These are phyloP conservation scores for Drosophila yooni DNA, from an alignment of 2,888 invertebrate genomes.

Conservation along the genomic window DNA sequence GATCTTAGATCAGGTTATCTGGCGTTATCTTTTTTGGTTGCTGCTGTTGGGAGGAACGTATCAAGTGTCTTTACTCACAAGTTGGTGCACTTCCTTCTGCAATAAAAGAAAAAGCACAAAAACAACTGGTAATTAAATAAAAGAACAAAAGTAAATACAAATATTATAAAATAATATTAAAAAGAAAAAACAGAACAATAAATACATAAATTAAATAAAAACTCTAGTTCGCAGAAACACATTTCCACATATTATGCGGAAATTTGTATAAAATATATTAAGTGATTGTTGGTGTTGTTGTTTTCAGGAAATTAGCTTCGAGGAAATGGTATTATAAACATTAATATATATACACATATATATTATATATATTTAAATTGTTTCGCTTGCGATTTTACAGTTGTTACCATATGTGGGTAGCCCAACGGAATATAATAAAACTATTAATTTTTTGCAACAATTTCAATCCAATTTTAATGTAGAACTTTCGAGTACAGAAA, in stretches of 20 bases:
- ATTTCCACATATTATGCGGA: background rate
- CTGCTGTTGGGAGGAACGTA: too few species aligned
- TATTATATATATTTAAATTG: background rate
- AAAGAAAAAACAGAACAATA: background rate
- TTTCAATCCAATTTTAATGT: background rate
- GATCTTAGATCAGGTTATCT: background rate
- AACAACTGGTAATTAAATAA: constrained; percentile 22
- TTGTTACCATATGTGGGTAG: background rate
- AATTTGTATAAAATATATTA: background rate
- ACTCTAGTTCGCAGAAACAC: background rate
- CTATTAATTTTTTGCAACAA: background rate
- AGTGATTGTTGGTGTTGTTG: too few species aligned
- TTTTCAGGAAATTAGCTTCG: background rate
- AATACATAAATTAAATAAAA: too few species aligned
- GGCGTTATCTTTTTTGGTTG: background rate
- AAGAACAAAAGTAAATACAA: background rate
- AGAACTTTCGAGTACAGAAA: background rate
- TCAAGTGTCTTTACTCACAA: constrained; percentile 50
- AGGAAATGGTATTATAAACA: background rate
- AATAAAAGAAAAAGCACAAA: constrained; percentile 27
- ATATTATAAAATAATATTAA: background rate
- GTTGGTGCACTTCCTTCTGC: constrained; percentile 59
- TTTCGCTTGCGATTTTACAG: background rate
- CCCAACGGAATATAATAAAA: too few species aligned
- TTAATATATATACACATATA: background rate